Evolutionary conservation across 2,888 invertebrate species (phyloP).

Genomic region (Epicampocera succincta): DNA sequence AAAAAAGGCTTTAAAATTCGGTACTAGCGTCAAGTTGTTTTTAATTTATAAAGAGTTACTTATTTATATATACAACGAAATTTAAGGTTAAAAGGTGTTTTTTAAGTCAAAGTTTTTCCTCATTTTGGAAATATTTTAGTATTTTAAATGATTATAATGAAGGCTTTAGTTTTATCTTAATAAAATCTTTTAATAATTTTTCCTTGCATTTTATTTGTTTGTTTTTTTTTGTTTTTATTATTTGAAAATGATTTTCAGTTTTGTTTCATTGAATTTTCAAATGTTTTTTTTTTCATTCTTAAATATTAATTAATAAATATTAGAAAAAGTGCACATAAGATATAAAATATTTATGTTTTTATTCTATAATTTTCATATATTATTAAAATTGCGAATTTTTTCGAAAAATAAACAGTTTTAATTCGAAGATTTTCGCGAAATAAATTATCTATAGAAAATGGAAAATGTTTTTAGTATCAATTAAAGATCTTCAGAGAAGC

Average conservation of each 20-base stretch:
- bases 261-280: slow-evolving; percentile 23
- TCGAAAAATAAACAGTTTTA: slow-evolving; percentile 3
- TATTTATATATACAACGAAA: slow-evolving; percentile 55
- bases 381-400: background rate
- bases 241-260: slow-evolving; percentile 44
- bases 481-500: too few species aligned
- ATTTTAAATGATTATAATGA: slow-evolving; percentile 42
- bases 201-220: background rate
- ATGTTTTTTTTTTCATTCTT: slow-evolving; percentile 25
- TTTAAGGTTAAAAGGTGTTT: slow-evolving; percentile 20
- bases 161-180: slow-evolving; percentile 50
- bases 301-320: slow-evolving; percentile 40
- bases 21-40: slow-evolving; percentile 39
- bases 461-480: too few species aligned
- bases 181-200: slow-evolving; percentile 45
- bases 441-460: too few species aligned
- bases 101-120: background rate
- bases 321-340: slow-evolving; percentile 63
- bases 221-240: slow-evolving; percentile 28
- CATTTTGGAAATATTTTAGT: slow-evolving; percentile 24
- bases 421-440: too few species aligned
- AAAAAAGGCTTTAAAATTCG: slow-evolving; percentile 60
- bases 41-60: slow-evolving; percentile 39
- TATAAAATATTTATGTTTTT: background rate
- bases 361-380: slow-evolving; percentile 19